Evolutionary conservation across 2,797 vertebrate species (phyloP).

Genomic region (Linurgus olivaceus): DNA sequence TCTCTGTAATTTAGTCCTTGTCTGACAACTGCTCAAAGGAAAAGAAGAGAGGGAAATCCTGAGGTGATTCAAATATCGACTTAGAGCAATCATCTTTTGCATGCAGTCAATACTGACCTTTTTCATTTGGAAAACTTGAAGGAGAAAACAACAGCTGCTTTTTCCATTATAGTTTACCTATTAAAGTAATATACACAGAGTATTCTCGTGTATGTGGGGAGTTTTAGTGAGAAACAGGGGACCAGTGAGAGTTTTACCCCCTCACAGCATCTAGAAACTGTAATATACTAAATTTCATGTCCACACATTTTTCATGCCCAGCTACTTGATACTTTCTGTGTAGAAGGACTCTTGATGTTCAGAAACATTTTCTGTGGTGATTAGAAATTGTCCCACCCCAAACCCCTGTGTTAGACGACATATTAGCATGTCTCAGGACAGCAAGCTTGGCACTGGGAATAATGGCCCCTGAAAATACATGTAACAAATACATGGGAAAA

Average conservation of each 20-base stretch:
- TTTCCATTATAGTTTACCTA: not conserved
- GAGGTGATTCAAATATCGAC: constrained; percentile 39
- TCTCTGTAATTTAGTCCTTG: constrained; percentile 3
- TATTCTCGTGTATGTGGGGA: not conserved
- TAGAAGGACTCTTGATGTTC: not conserved
- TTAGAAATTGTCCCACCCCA: not conserved
- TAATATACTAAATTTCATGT: not conserved
- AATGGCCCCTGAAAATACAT: not conserved
- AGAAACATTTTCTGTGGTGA: not conserved
- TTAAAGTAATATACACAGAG: not conserved
- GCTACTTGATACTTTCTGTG: not conserved
- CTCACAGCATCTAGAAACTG: not conserved
- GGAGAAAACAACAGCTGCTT: not conserved
- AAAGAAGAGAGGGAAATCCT: constrained; percentile 29
- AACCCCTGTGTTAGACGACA: not conserved
- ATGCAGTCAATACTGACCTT: constrained; percentile 57
- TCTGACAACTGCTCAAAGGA: constrained; percentile 37
- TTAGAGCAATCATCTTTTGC: constrained; percentile 13
- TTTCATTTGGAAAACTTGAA: not conserved
- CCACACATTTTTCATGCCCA: not conserved
- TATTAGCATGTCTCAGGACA: fast-evolving
- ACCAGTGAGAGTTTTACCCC: not conserved
- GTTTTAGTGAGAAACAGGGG: not conserved
- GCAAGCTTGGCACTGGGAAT: not conserved
- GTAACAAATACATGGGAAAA: not conserved